These are phyloP conservation scores for Arizona elegans DNA, from an alignment of 2,113 vertebrate species.

Conservation along the genomic window DNA sequence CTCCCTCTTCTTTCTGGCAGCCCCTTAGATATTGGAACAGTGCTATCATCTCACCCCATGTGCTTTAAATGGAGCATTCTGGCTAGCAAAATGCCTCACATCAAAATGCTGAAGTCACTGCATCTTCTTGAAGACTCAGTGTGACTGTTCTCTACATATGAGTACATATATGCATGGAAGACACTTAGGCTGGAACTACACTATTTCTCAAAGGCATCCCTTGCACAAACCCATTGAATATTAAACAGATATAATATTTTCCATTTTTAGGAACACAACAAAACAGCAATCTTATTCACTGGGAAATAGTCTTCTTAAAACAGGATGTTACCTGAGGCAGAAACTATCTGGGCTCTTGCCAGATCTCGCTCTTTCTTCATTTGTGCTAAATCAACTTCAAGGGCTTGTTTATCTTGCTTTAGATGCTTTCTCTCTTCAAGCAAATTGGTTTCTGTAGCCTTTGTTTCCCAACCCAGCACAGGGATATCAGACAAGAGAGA, in stretches of 20 bases:
- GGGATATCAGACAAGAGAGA: constrained; percentile 1
- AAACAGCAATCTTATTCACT: background rate
- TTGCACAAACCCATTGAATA: background rate
- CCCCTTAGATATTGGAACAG: background rate
- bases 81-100: background rate
- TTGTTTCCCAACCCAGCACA: constrained; percentile 20
- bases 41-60: background rate
- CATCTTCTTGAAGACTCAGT: background rate
- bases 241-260: background rate
- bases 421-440: constrained; percentile 76
- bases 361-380: constrained; percentile 82
- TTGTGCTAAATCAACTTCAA: constrained; percentile 82
- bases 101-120: background rate
- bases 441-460: constrained; percentile 80
- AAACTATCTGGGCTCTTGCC: constrained; percentile 71
- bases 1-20: background rate
- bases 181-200: background rate
- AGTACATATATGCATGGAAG: background rate
- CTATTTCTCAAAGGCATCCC: background rate
- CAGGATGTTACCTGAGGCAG: constrained; percentile 73
- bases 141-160: background rate
- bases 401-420: constrained; percentile 84
- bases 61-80: background rate
- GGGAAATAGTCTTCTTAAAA: background rate
- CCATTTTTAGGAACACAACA: background rate